These are phyloP conservation scores for Ammodytes dubius DNA, from an alignment of 2,113 vertebrate genomes.

Conservation along the genomic window DNA sequence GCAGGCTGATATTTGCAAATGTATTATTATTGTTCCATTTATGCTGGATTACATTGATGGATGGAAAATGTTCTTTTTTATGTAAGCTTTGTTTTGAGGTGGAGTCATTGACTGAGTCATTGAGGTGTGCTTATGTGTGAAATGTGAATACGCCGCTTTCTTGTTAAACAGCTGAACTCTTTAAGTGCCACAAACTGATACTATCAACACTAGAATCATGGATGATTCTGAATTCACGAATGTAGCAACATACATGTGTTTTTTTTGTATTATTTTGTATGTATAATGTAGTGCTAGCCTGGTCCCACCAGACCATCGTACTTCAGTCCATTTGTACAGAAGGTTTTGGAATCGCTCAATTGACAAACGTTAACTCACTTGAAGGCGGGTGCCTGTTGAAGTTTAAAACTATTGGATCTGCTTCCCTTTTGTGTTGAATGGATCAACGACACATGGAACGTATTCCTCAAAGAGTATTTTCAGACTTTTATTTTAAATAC, in stretches of 20 bases:
- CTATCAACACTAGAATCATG: slow-evolving; percentile 13
- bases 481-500: slow-evolving; percentile 58
- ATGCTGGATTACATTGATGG: background rate
- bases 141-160: slow-evolving; percentile 15
- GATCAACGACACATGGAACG: no score
- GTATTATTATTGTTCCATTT: slow-evolving; percentile 1
- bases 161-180: slow-evolving; percentile 29
- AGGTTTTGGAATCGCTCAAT: no score
- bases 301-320: no score
- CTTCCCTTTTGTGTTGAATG: slow-evolving; percentile 10
- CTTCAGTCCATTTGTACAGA: no score
- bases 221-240: slow-evolving; percentile 10
- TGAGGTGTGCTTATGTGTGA: background rate
- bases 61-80: background rate
- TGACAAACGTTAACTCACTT: no score
- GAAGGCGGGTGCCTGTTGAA: no score
- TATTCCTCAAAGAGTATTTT: no score
- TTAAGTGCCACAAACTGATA: slow-evolving; percentile 69
- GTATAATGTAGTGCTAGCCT: slow-evolving; percentile 36
- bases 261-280: slow-evolving; percentile 45
- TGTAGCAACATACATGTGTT: slow-evolving; percentile 10
- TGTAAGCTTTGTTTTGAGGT: slow-evolving; percentile 16
- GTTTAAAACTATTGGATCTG: background rate
- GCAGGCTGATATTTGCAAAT: background rate
- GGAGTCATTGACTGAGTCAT: background rate